Base-by-base conservation (phyloP, 2,888 invertebrate species). In the Tolmerus cingulatus region DNA sequence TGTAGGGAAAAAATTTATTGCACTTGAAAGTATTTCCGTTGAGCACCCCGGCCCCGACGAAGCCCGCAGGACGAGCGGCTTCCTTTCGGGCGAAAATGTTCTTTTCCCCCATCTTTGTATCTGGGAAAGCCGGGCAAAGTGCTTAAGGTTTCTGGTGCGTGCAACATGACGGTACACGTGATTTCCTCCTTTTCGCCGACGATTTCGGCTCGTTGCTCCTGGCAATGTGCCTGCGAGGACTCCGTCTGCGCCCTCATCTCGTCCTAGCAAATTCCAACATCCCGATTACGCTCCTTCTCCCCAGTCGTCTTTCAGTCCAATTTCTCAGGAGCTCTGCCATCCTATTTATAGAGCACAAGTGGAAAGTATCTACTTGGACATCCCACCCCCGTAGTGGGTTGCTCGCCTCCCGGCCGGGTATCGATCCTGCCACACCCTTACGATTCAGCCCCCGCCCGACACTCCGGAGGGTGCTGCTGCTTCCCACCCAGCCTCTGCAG, bases 361-460 rank as follows among this genome's bases (percentile, higher is more conserved):
- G 40, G 66, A 57, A 23, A 84, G 84, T 66, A 46, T 84, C 66
- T 74, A 51, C 84, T 84, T 84, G 66, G 57, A 84, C 84, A 84
- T 79, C 84, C 23, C 37, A 19, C 30, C 23, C 23, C 66, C 66
- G 19, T 8, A 1, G 40, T 12, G 9, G n/a, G 34, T 14, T 37
- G 5, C 16, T 23, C 76, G 34, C 9, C 76, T 19, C 66, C 57
- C 66, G 37, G 23, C 66, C 7, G 40, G 40, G 66, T 84, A 84
- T 84, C 84, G 84, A 84, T 84, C 84, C 40, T 84, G 84, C 84
- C 84, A 84, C 84, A 84, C 84, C 84, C 84, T 84, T 84, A 23
- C 84, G 34, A 66, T 84, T 66, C 74, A 74, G 27, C 37, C 84
- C 66, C 16, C 74, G 14, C 16, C 76, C 51, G 51, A 2, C 16